A percentile compares a stretch with the other conserved stretches of the same genome.
Conservation (phyloP, 2,797 vertebrate species). For the Intellagama lesueurii region DNA sequence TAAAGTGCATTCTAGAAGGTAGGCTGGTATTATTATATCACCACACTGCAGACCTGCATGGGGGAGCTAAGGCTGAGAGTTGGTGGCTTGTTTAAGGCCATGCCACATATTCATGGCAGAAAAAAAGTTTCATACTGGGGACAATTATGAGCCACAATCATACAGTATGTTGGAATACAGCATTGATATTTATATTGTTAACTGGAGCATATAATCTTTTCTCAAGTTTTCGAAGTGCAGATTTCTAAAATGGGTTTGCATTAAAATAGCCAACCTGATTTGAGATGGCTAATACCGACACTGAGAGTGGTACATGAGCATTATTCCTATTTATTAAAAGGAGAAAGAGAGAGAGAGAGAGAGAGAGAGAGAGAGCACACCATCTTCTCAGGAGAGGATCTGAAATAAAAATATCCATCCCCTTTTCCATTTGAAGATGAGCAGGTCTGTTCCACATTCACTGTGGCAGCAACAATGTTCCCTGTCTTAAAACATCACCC, state of each 20-base stretch:
- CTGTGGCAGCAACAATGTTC: neutral
- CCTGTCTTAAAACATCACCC: neutral
- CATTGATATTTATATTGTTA: neutral
- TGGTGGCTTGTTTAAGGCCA: neutral
- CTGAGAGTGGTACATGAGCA: neutral
- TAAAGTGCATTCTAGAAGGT: neutral
- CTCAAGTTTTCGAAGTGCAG: neutral
- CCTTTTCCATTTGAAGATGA: neutral
- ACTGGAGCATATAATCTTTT: neutral
- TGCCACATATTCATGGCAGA: neutral
- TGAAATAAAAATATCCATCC: neutral
- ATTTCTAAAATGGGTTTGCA: neutral
- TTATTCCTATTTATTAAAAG: neutral
- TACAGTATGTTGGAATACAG: neutral
- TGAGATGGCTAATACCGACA: neutral
- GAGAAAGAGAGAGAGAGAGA: too few relatives aligned
- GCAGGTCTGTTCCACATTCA: neutral
- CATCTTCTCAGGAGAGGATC: neutral
- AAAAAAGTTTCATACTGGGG: neutral
- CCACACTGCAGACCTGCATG: neutral
- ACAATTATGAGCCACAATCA: neutral
- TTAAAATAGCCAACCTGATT: neutral
- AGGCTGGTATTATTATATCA: neutral
- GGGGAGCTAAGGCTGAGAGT: neutral
- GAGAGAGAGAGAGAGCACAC: neutral